A percentile compares a stretch with the other conserved stretches of the same genome.
These are phyloP conservation scores for Pangasius sanitwongsei DNA, from an alignment of 2,797 vertebrate species.

Conservation along the genomic window DNA sequence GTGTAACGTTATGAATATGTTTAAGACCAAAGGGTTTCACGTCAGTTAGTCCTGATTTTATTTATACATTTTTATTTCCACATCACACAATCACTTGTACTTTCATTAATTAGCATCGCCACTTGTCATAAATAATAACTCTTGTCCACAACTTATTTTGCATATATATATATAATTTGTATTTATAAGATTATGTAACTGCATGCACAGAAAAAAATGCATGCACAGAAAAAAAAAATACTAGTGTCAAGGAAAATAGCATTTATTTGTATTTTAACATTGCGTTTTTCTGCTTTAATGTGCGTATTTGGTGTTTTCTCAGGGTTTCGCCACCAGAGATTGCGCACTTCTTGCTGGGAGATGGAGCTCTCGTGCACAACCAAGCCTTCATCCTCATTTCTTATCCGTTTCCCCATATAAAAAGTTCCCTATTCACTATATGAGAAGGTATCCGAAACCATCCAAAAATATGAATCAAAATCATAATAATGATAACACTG, in stretches of 20 bases:
- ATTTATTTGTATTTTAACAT: neutral
- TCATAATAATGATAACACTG: neutral
- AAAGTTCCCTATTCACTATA: neutral
- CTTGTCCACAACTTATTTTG: neutral
- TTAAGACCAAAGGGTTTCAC: neutral
- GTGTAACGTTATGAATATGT: neutral
- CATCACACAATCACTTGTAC: neutral
- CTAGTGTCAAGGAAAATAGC: neutral
- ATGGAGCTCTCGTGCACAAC: neutral
- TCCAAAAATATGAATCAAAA: slow-evolving; percentile 49
- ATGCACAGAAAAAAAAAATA: accelerated
- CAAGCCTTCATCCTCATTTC: neutral
- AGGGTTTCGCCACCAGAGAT: neutral
- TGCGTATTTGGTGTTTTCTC: neutral
- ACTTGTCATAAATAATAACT: neutral
- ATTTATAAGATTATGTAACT: neutral
- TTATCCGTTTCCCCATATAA: neutral
- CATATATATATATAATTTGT: neutral
- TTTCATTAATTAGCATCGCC: neutral
- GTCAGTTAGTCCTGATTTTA: neutral
- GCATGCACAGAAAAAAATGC: neutral
- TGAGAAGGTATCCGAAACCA: slow-evolving; percentile 66
- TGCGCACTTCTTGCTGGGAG: neutral
- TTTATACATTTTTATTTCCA: neutral
- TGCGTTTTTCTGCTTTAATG: neutral